Evolutionary conservation across 1,140 invertebrate species (phyloP), one percentile per base, ranked within the genome.

Genomic region (Papilio dardanus): DNA sequence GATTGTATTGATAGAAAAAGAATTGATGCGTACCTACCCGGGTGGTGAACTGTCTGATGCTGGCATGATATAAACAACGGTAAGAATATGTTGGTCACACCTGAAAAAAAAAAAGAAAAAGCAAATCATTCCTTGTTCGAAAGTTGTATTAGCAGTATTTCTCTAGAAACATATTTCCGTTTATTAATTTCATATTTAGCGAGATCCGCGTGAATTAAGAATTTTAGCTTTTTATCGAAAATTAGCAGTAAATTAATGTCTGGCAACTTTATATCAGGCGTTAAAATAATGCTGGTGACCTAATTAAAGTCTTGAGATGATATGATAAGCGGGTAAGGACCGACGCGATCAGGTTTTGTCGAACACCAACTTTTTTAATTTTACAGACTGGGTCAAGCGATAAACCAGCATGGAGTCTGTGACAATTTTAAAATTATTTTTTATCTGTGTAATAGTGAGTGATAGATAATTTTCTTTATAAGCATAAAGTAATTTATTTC

Each of bases 11-110:
- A 69, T 54, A 73, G 69, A 80, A 74, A 74, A 79, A 78, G 71
- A 7, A 81, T 83, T 91, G 91, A 93, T 93, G 92, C 92, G 84
- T 93, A 93, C 92, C 92, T 93, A 93, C 92, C 92, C 88, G 87
- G 89, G 74, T 92, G 91, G 80, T 85, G 86, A 50, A 76, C 84
- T 79, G 81, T 78, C 31, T 73, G 35, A 65, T 85, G 84, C 71
- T 91, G 86, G 75, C 86, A 86, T 86, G 50, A 77, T 74, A 79
- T 76, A 50, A 71, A 71, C 65, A 78, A 71, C 37, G 76, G 46
- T 6, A 86, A 62, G 19, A 90, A 67, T 19, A 86, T 68, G 3
- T 35, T 40, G 37, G 87, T 69, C 16, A 86, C 78, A 85, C 86
- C 90, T 92, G 86, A 5, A 91, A 91, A 77, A 50, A 84, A 76